Conservation (phyloP, 2,113 vertebrate genomes). For the Ovis aries region DNA sequence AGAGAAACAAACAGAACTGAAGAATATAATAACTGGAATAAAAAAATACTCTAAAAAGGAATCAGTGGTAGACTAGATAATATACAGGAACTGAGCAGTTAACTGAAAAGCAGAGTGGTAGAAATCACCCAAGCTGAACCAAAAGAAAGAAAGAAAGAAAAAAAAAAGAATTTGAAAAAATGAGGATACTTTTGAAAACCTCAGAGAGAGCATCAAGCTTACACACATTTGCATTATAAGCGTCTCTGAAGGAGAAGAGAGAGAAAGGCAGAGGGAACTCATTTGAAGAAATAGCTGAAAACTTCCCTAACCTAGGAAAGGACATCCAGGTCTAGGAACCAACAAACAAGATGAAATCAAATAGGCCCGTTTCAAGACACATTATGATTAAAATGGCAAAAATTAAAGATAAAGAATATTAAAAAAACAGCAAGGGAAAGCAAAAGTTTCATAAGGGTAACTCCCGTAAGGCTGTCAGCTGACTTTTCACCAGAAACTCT, state of each 20-base stretch:
- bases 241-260: neutral
- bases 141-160: neutral
- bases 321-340: neutral
- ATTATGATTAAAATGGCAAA: neutral
- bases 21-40: neutral
- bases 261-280: neutral
- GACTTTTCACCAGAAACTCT: neutral
- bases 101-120: neutral
- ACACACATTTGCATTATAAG: neutral
- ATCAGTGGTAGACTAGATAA: neutral
- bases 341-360: neutral
- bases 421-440: fast-evolving
- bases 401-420: neutral
- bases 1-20: neutral
- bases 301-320: neutral
- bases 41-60: neutral
- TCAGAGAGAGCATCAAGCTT: neutral
- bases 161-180: neutral
- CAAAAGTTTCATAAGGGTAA: neutral
- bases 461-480: neutral
- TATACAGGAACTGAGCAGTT: neutral
- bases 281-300: neutral
- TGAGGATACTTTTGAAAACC: neutral
- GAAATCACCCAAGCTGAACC: neutral
- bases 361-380: neutral